Conservation (phyloP, 1,140 invertebrate genomes). For the Babylonia areolata region DNA sequence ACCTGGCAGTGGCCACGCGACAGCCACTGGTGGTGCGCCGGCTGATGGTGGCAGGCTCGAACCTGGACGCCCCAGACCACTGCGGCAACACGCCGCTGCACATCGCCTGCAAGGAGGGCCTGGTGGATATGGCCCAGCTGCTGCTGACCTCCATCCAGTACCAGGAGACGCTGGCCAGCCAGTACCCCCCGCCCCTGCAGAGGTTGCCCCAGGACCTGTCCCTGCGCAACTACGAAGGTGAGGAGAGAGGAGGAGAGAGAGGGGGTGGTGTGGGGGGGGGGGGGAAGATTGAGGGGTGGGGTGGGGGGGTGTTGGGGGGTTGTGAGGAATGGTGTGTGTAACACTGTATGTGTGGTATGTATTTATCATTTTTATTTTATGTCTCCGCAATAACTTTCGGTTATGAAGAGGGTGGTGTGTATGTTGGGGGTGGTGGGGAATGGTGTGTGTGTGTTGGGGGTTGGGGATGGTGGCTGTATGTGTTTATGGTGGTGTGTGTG, state of each 20-base stretch:
- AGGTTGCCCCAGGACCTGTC: constrained; percentile 79
- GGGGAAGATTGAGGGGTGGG: too few relatives aligned
- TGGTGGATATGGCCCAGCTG: constrained; percentile 81
- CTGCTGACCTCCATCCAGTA: constrained; percentile 80
- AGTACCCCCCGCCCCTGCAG: constrained; percentile 71
- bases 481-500: too few relatives aligned
- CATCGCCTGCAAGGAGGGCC: constrained; percentile 79
- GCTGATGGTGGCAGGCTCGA: constrained; percentile 83
- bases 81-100: constrained; percentile 67
- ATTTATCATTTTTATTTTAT: too few relatives aligned
- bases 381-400: too few relatives aligned
- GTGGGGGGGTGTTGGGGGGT: too few relatives aligned
- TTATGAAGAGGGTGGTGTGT: too few relatives aligned
- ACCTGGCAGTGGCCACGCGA: constrained; percentile 83
- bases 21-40: constrained; percentile 81
- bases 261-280: not conserved
- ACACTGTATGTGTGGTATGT: too few relatives aligned
- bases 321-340: too few relatives aligned
- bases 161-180: constrained; percentile 53
- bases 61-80: constrained; percentile 61
- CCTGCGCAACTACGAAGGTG: constrained; percentile 87
- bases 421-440: too few relatives aligned
- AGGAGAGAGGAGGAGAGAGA: constrained; percentile 57
- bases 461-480: too few relatives aligned
- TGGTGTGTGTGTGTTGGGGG: too few relatives aligned